A percentile compares a stretch with the other conserved stretches of the same genome.
Evolutionary conservation across 1,140 invertebrate species (phyloP).

Genomic region (Orius insidiosus): DNA sequence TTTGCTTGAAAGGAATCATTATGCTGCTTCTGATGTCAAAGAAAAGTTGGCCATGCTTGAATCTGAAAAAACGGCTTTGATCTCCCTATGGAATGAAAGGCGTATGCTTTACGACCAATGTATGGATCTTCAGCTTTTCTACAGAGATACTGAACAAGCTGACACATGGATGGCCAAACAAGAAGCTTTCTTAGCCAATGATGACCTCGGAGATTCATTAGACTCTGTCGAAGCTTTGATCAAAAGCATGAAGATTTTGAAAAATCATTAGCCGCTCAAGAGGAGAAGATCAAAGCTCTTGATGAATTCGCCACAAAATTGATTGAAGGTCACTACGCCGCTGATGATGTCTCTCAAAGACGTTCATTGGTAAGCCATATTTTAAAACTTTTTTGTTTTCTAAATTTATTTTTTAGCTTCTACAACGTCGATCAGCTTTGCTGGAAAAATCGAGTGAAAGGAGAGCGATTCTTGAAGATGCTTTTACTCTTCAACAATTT

Average conservation of each 20-base stretch:
- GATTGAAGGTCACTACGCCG: conserved; percentile 94
- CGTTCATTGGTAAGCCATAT: conserved; percentile 47
- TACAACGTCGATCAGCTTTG: conserved; percentile 69
- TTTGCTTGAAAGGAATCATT: conserved; percentile 73
- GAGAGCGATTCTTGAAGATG: conserved; percentile 72
- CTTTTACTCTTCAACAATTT: conserved; percentile 89
- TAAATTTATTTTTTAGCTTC: conserved; percentile 31
- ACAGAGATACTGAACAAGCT: conserved; percentile 91
- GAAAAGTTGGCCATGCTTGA: conserved; percentile 64
- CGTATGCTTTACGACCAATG: conserved; percentile 95
- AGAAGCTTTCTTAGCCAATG: conserved; percentile 92
- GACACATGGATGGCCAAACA: conserved; percentile 98
- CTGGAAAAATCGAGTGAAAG: conserved; percentile 75
- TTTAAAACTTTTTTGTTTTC: no score
- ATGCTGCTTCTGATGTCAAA: conserved; percentile 74
- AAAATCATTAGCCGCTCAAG: conserved; percentile 92
- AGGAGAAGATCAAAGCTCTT: conserved; percentile 96
- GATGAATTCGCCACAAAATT: conserved; percentile 96
- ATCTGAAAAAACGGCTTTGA: conserved; percentile 66
- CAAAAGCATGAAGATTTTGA: conserved; percentile 99
- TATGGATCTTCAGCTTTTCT: conserved; percentile 97
- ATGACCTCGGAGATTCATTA: conserved; percentile 90
- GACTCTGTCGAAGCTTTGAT: conserved; percentile 94
- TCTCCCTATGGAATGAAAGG: conserved; percentile 88
- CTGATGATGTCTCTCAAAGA: conserved; percentile 87